Evolutionary conservation across 2,888 invertebrate species (phyloP).

Genomic region (Conistra vaccinii): DNA sequence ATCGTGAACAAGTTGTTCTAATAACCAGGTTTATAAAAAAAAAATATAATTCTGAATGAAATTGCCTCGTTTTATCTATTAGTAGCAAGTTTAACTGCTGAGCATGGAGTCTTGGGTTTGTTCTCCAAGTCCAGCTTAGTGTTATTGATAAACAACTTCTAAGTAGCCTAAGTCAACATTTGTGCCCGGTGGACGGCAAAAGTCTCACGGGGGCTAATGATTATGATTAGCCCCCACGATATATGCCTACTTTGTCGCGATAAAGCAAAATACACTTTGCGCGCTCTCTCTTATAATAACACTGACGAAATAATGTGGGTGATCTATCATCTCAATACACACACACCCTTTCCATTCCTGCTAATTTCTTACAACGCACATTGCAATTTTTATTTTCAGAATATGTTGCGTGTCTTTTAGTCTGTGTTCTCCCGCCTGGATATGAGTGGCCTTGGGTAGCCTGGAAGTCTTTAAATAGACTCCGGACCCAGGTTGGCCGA

Average conservation of each 20-base stretch:
- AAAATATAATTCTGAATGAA: not conserved
- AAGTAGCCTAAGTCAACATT: not conserved
- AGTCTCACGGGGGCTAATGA: not conserved
- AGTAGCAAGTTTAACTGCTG: not conserved
- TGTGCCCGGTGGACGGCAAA: not conserved
- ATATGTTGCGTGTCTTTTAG: not conserved
- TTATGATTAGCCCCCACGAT: too few species aligned
- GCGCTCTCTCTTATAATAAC: not conserved
- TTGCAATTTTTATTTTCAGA: not conserved
- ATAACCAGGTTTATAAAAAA: not conserved
- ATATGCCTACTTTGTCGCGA: too few species aligned
- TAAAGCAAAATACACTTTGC: too few species aligned
- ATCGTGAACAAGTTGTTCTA: too few species aligned
- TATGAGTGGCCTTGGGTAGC: too few species aligned
- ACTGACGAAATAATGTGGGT: not conserved
- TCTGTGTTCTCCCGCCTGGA: too few species aligned
- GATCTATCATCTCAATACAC: not conserved
- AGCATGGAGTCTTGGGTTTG: not conserved
- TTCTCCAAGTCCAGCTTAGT: not conserved
- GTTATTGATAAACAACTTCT: too few species aligned
- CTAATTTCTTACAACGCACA: not conserved
- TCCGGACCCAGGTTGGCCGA: too few species aligned
- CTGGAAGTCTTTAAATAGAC: too few species aligned
- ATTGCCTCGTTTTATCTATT: not conserved
- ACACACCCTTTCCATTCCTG: too few species aligned